Conservation (phyloP, 1,140 invertebrate species). For the Sitobion miscanthi region DNA sequence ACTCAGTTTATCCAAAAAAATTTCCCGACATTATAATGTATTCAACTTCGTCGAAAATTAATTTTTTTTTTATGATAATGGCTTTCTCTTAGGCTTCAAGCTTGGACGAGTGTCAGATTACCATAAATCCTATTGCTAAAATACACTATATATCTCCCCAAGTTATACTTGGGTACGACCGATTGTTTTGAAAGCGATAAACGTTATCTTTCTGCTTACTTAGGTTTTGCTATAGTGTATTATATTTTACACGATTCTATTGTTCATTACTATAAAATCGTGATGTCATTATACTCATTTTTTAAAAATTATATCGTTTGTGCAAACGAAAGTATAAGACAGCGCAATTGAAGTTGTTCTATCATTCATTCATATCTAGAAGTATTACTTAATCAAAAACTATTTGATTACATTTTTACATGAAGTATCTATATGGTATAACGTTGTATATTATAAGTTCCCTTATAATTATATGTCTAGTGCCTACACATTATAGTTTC, state of each 20-base stretch:
- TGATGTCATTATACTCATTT: conserved; percentile 40
- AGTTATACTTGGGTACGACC: background rate
- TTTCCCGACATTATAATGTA: background rate
- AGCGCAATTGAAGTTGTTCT: background rate
- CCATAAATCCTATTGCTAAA: conserved; percentile 48
- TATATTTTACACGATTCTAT: conserved; percentile 38
- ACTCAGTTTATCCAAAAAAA: conserved; percentile 29
- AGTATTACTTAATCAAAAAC: conserved; percentile 30
- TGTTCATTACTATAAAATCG: conserved; percentile 42
- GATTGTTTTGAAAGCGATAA: conserved; percentile 47
- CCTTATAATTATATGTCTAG: background rate
- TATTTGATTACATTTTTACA: conserved; percentile 2
- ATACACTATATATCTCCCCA: background rate
- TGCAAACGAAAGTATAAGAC: conserved; percentile 38
- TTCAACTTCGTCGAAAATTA: conserved; percentile 11
- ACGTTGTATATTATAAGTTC: background rate
- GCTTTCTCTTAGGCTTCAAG: conserved; percentile 50
- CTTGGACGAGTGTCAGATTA: conserved; percentile 28
- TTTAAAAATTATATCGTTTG: conserved; percentile 30
- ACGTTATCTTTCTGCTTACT: conserved; percentile 53
- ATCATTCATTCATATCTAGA: background rate
- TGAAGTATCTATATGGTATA: background rate
- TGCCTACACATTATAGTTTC: background rate
- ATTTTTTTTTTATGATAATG: background rate
- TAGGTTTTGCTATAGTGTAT: conserved; percentile 25